Conservation (phyloP, 2,113 vertebrate genomes). For the Forbesichthys papilliferus region DNA sequence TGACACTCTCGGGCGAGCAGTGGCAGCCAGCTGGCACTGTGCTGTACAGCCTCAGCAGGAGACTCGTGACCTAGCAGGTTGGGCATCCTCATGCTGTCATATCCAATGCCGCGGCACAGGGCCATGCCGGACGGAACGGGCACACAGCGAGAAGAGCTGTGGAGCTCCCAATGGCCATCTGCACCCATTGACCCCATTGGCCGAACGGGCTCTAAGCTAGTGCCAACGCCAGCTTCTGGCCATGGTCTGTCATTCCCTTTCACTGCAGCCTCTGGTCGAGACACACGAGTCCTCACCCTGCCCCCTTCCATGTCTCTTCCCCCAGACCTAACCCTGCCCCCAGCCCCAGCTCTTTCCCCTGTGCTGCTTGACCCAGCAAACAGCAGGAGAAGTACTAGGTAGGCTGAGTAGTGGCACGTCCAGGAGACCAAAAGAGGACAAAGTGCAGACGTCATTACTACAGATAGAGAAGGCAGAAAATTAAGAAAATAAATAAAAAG, state of each 20-base stretch:
- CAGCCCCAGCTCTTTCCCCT: constrained; percentile 28
- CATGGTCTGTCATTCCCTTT: constrained; percentile 19
- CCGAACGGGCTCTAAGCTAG: constrained; percentile 30
- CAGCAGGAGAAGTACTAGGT: constrained; percentile 49
- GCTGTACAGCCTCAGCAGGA: constrained; percentile 80
- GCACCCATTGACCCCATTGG: constrained; percentile 42
- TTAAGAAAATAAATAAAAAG: not conserved
- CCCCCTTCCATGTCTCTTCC: constrained; percentile 28
- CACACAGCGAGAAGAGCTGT: constrained; percentile 74
- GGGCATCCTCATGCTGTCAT: constrained; percentile 81
- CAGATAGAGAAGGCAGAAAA: not conserved
- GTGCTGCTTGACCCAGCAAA: constrained; percentile 40
- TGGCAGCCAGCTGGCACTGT: constrained; percentile 84
- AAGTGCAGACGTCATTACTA: constrained; percentile 29
- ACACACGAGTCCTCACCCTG: constrained; percentile 19
- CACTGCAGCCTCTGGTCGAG: constrained; percentile 17
- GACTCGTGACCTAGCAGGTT: constrained; percentile 84
- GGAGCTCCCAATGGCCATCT: constrained; percentile 70
- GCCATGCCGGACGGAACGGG: constrained; percentile 79
- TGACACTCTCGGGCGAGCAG: constrained; percentile 84
- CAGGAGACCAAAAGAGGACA: constrained; percentile 24
- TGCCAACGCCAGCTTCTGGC: constrained; percentile 22
- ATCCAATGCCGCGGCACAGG: constrained; percentile 83
- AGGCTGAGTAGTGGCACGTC: constrained; percentile 24
- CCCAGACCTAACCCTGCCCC: constrained; percentile 8